Evolutionary conservation across 2,113 vertebrate species (phyloP).

Genomic region (Columbina picui): DNA sequence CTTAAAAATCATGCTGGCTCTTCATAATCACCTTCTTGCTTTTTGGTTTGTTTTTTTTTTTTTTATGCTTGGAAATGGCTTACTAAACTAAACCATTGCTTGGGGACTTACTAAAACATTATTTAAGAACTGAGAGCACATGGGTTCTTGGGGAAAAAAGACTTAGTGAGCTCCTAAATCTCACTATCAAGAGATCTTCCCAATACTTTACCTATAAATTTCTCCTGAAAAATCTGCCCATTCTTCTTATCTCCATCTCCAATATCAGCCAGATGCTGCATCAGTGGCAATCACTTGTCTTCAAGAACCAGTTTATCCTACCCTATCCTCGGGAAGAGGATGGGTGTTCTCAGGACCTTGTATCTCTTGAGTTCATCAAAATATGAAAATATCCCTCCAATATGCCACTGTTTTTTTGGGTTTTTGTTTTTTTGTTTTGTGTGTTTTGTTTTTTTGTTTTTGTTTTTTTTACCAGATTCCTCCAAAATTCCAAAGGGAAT

Average conservation of each 20-base stretch:
- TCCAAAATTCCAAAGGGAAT: not conserved
- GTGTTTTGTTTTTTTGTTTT: not conserved
- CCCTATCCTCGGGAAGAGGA: not conserved
- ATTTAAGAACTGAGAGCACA: not conserved
- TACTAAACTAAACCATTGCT: not conserved
- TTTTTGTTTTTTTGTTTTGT: not conserved
- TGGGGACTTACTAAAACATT: not conserved
- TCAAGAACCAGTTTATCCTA: not conserved
- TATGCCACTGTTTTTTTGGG: not conserved
- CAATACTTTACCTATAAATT: not conserved
- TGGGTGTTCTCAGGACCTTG: not conserved
- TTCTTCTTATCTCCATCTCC: not conserved
- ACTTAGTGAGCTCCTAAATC: not conserved
- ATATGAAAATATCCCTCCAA: not conserved
- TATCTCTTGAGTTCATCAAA: not conserved
- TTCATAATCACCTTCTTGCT: not conserved
- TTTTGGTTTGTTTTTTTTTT: too few species aligned
- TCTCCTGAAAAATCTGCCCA: not conserved
- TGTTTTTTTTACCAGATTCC: not conserved
- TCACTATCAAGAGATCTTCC: not conserved
- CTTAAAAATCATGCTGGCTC: not conserved
- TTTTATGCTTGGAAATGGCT: not conserved
- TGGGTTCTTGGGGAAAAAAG: not conserved
- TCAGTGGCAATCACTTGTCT: not conserved
- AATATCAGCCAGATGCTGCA: not conserved